Evolutionary conservation across 2,797 vertebrate species (phyloP).

Genomic region (Prunella strophiata): DNA sequence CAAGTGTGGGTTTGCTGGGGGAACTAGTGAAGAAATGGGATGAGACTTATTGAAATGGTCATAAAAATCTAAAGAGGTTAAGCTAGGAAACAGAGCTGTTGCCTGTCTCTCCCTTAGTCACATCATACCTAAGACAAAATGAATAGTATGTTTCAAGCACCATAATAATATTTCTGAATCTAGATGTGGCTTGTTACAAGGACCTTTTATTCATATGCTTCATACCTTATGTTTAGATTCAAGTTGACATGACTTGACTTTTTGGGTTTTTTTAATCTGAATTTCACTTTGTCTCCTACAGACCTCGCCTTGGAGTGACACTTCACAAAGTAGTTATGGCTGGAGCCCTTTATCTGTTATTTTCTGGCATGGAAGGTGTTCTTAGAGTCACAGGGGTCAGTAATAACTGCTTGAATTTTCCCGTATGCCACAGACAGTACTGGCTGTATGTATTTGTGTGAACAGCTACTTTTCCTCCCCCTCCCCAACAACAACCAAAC

Average conservation of each 20-base stretch:
- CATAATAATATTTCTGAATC: neutral
- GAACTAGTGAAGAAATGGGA: neutral
- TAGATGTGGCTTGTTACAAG: neutral
- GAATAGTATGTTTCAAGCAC: neutral
- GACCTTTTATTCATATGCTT: neutral
- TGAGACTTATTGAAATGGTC: neutral
- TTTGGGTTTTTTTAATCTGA: neutral
- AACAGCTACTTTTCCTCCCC: neutral
- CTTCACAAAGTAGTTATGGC: constrained; percentile 91
- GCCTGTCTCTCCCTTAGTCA: neutral
- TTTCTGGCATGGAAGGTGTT: constrained; percentile 94
- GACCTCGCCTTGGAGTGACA: constrained; percentile 91
- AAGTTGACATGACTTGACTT: neutral
- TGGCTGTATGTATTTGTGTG: neutral
- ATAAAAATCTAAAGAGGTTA: neutral
- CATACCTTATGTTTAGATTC: neutral
- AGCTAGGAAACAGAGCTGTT: neutral
- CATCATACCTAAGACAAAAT: neutral
- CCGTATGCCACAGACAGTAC: neutral
- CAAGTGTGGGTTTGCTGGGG: neutral
- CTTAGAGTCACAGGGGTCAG: constrained; percentile 94
- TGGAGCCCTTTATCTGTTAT: constrained; percentile 91
- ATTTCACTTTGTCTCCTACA: constrained; percentile 67
- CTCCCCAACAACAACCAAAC: neutral
- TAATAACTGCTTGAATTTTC: constrained; percentile 51